Evolutionary conservation across 2,888 invertebrate genomes (phyloP).

Genomic region (Hypercompe scribonia): DNA sequence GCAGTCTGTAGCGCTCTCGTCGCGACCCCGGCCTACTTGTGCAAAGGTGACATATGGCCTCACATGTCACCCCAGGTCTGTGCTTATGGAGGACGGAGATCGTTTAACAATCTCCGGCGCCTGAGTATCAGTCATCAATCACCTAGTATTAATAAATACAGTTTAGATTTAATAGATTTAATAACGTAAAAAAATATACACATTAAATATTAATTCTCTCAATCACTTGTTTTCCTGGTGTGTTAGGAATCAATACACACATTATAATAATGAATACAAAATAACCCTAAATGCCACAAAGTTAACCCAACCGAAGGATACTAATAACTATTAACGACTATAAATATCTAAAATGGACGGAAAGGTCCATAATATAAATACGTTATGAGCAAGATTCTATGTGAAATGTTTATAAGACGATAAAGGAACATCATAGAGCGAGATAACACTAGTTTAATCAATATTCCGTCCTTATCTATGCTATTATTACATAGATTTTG

Average conservation of each 20-base stretch:
- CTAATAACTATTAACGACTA: conserved; percentile 26
- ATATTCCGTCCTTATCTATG: conserved; percentile 3
- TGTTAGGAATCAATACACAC: background rate
- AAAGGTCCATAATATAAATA: conserved; percentile 24
- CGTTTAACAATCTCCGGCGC: too few species aligned
- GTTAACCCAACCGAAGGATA: conserved; percentile 5
- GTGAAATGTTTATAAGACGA: conserved; percentile 7
- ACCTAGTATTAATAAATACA: background rate
- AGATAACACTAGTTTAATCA: conserved; percentile 13
- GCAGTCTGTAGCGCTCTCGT: too few species aligned
- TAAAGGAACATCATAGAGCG: conserved; percentile 1
- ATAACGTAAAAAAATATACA: background rate
- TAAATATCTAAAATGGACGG: conserved; percentile 15
- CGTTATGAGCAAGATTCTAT: conserved; percentile 16
- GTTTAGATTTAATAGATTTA: background rate
- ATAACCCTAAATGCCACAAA: conserved; percentile 12
- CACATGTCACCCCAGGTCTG: too few species aligned
- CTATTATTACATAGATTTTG: conserved; percentile 2
- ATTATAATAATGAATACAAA: background rate
- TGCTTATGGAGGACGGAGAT: too few species aligned
- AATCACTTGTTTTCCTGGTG: background rate
- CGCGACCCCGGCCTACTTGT: too few species aligned
- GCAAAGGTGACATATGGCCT: too few species aligned
- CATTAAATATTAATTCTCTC: background rate
- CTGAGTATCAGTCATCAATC: too few species aligned